Evolutionary conservation across 1,140 invertebrate species (phyloP).

Genomic region (Trachymyrmex cornetzi): DNA sequence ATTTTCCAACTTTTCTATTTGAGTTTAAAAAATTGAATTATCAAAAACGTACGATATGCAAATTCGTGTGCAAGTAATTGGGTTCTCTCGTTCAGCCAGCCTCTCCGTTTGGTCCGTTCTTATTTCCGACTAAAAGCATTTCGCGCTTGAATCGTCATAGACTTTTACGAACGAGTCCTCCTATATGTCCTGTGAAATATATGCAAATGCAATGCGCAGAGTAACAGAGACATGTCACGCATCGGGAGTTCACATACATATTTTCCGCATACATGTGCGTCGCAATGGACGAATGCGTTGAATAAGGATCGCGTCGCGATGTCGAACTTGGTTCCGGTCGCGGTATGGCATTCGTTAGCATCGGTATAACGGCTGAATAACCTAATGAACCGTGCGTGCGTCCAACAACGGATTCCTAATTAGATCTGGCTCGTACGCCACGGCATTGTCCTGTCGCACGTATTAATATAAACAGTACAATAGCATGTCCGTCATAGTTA

Average conservation of each 20-base stretch:
- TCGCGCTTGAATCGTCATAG: constrained; percentile 16
- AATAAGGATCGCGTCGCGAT: constrained; percentile 39
- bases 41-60: constrained; percentile 2
- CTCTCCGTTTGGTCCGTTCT: not conserved
- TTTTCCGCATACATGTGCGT: constrained; percentile 40
- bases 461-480: constrained; percentile 61
- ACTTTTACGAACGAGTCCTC: constrained; percentile 3
- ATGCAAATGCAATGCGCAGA: constrained; percentile 23
- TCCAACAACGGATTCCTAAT: constrained; percentile 54
- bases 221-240: not conserved
- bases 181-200: constrained; percentile 23
- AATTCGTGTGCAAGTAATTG: constrained; percentile 25
- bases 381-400: constrained; percentile 63
- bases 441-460: constrained; percentile 47
- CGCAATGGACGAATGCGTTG: constrained; percentile 22
- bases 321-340: constrained; percentile 42
- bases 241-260: constrained; percentile 49
- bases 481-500: constrained; percentile 43
- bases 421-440: constrained; percentile 44
- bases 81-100: not conserved
- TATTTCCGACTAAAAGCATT: constrained; percentile 16
- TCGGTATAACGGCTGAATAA: constrained; percentile 50
- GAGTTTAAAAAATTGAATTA: constrained; percentile 13
- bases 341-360: constrained; percentile 58
- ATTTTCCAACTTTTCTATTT: not conserved